A percentile compares a stretch with the other conserved stretches of the same genome.
These are phyloP conservation scores for Tridacna gigas DNA, from an alignment of 2,888 invertebrate genomes.

Conservation along the genomic window DNA sequence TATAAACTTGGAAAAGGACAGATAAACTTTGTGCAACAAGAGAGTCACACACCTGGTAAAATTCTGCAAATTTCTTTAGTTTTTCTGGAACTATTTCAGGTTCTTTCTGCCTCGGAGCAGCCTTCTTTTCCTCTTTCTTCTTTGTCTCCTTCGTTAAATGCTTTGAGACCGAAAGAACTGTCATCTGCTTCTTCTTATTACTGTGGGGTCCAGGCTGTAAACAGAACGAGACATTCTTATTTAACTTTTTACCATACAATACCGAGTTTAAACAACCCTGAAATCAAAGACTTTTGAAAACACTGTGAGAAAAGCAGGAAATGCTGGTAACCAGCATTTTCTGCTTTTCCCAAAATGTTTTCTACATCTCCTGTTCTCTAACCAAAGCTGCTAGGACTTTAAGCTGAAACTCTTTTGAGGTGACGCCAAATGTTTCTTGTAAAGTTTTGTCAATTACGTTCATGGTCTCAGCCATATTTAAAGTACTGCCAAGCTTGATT, in stretches of 20 bases:
- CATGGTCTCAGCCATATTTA: too few relatives aligned
- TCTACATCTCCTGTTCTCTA: too few relatives aligned
- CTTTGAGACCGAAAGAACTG: background rate
- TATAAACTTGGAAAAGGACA: too few relatives aligned
- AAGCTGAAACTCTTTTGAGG: too few relatives aligned
- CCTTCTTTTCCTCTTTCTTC: conserved; percentile 11
- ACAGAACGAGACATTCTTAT: background rate
- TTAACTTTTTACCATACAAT: background rate
- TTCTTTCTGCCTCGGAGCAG: background rate
- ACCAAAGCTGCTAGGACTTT: too few relatives aligned
- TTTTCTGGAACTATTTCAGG: background rate
- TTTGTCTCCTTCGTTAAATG: background rate
- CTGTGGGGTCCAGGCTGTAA: background rate
- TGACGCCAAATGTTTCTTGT: too few relatives aligned
- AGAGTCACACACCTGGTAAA: conserved; percentile 19
- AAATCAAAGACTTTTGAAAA: background rate
- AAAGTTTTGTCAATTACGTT: too few relatives aligned
- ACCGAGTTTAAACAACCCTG: background rate
- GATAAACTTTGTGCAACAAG: too few relatives aligned
- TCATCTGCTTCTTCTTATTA: conserved; percentile 1
- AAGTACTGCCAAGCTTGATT: too few relatives aligned
- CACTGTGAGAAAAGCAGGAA: background rate
- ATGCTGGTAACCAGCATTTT: background rate
- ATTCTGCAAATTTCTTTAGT: conserved; percentile 13
- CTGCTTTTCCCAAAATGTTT: too few relatives aligned